Conservation (phyloP, 2,888 invertebrate species). For the Apodemia hepburni region DNA sequence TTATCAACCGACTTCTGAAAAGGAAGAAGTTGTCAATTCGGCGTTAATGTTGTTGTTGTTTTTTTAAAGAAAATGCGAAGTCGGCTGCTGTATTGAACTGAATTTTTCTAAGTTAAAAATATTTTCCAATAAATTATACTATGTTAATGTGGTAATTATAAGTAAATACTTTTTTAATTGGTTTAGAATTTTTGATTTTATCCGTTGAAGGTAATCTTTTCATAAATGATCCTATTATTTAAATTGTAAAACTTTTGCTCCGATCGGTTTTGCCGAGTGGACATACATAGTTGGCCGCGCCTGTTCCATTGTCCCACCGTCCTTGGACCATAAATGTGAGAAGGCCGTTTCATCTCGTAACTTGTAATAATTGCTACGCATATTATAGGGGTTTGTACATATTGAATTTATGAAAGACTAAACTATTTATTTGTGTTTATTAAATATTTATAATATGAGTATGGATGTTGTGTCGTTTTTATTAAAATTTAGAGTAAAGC, state of each 20-base stretch:
- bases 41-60: too few relatives aligned
- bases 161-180: not conserved
- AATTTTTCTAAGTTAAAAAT: too few relatives aligned
- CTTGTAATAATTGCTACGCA: constrained; percentile 31
- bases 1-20: too few relatives aligned
- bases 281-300: constrained; percentile 38
- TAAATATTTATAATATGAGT: too few relatives aligned
- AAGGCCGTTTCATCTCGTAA: constrained; percentile 52
- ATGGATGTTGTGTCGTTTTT: too few relatives aligned
- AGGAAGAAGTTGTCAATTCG: too few relatives aligned
- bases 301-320: constrained; percentile 56
- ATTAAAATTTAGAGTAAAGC: too few relatives aligned
- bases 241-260: not conserved
- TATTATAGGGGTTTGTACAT: constrained; percentile 12
- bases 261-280: constrained; percentile 42
- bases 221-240: not conserved
- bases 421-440: too few relatives aligned
- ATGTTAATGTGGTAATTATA: too few relatives aligned
- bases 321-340: constrained; percentile 50
- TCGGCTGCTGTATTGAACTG: too few relatives aligned
- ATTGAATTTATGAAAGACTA: not conserved
- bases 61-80: too few relatives aligned
- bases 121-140: too few relatives aligned
- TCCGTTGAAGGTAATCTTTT: not conserved
- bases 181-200: not conserved